Evolutionary conservation across 2,797 vertebrate genomes (phyloP), one percentile per base, ranked within the genome.

Genomic region (Lophotriccus pileatus): DNA sequence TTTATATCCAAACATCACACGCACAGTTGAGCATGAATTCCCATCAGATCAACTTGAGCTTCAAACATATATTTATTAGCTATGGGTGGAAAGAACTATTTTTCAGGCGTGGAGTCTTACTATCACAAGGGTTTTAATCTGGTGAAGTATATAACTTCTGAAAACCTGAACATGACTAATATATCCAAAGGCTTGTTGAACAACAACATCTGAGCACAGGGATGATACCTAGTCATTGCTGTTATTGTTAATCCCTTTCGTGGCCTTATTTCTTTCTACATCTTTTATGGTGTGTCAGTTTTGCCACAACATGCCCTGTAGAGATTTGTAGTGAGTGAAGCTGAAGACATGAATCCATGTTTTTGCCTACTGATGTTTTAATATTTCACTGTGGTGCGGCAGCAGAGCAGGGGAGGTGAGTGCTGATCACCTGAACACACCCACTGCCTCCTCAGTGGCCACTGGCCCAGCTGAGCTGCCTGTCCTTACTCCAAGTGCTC

Each of bases 1-100:
- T 95, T 95, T 92, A 82, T 62, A 94, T 36, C 53, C 85, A 93
- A 92, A 91, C 79, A 94, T 93, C 73, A 90, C 74, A 90, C 0
- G 73, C 89, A 67, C 73, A 81, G 73, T 41, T 94, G 94, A 96
- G 92, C 87, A 56, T 92, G 84, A 94, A 96, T 87, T 84, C 59
- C 59, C 32, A 76, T 91, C 76, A 93, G 73, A 93, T 76, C 79
- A 94, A 34, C 50, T 84, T 67, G 37, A 63, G 53, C 77, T 62
- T 84, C 85, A 79, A 91, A 88, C 66, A 55, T 60, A 4, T 56
- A 94, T 88, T 91, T 96, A 85, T 93, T 88, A 93, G 66, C 78
- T 81, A 69, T 53, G 67, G 44, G 44, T 72, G 18, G 53, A 94
- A 93, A 95, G 27, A 88, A 67, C 63, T 76, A 28, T 86, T 96